Conservation (phyloP, 2,113 vertebrate species). For the Nannobrachium achirus region DNA sequence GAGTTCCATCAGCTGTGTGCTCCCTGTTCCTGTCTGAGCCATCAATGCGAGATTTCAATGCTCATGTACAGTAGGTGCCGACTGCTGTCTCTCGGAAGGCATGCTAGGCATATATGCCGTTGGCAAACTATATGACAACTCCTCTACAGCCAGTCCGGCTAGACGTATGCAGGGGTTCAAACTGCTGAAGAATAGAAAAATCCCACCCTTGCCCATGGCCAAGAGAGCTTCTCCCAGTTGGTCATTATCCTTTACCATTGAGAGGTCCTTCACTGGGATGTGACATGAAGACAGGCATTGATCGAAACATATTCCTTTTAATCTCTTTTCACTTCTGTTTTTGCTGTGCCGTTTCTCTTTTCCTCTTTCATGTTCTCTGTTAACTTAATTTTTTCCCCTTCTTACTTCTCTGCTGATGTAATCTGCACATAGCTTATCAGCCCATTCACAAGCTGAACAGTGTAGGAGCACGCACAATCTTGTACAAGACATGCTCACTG, state of each 20-base stretch:
- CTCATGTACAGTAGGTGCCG: no score
- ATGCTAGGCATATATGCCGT: no score
- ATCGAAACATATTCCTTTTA: constrained; percentile 68
- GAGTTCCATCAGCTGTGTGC: no score
- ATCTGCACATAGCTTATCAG: neutral
- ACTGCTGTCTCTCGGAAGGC: no score
- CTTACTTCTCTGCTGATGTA: constrained; percentile 8
- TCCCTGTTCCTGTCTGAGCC: no score
- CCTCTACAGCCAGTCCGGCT: no score
- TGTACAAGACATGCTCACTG: constrained; percentile 32
- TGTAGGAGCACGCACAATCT: constrained; percentile 35
- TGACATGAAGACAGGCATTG: constrained; percentile 61
- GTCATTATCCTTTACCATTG: constrained; percentile 75
- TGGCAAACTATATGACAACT: no score
- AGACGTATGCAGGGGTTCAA: no score
- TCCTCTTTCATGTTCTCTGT: neutral
- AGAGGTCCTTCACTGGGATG: constrained; percentile 66
- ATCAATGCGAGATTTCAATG: no score
- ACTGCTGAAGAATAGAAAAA: no score
- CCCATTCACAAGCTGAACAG: constrained; percentile 8
- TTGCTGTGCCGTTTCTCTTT: constrained; percentile 28
- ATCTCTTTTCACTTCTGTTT: constrained; percentile 57
- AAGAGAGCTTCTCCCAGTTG: constrained; percentile 54
- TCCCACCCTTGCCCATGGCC: constrained; percentile 48
- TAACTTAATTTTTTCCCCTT: constrained; percentile 28